Percentiles rank a stretch among this genome's conserved stretches.
Evolutionary conservation across 53 echinoderm and acorn worm species (phyloP).

Genomic region (Pentamera pediparva): DNA sequence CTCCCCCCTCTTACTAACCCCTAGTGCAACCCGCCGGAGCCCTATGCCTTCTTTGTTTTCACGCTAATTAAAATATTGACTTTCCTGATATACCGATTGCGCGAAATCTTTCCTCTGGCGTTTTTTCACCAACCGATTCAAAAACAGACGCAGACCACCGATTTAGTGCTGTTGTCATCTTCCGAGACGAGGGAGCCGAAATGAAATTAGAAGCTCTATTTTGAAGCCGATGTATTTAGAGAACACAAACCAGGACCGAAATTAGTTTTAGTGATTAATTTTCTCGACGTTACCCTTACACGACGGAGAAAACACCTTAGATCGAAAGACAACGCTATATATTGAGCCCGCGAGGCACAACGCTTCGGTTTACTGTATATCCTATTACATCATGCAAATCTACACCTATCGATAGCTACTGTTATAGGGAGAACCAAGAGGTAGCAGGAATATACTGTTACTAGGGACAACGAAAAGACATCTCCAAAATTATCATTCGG

Average conservation of each 20-base stretch:
- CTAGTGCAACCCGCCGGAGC: constrained; percentile 7
- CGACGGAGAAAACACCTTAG: no score
- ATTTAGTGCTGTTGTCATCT: constrained; percentile 11
- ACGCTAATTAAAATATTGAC: constrained; percentile 39
- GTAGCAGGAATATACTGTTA: neutral
- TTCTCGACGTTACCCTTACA: no score
- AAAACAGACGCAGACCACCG: constrained; percentile 24
- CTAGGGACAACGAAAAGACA: neutral
- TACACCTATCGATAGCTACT: no score
- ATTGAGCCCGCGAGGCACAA: constrained; percentile 26
- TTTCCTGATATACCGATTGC: constrained; percentile 33
- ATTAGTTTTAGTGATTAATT: constrained; percentile 33
- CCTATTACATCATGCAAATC: constrained; percentile 27
- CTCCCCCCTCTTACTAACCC: neutral
- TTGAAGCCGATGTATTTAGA: neutral
- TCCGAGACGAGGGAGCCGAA: neutral
- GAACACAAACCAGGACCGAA: constrained; percentile 13
- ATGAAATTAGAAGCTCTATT: constrained; percentile 27
- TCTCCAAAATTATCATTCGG: neutral
- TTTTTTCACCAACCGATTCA: constrained; percentile 5
- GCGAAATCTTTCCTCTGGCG: constrained; percentile 30
- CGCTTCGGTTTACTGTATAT: constrained; percentile 10
- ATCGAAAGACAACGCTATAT: constrained; percentile 11
- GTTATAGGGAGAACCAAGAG: no score
- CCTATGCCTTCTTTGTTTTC: constrained; percentile 18